Conservation (phyloP, 1,140 invertebrate species). For the Drosophila ohnishii region DNA sequence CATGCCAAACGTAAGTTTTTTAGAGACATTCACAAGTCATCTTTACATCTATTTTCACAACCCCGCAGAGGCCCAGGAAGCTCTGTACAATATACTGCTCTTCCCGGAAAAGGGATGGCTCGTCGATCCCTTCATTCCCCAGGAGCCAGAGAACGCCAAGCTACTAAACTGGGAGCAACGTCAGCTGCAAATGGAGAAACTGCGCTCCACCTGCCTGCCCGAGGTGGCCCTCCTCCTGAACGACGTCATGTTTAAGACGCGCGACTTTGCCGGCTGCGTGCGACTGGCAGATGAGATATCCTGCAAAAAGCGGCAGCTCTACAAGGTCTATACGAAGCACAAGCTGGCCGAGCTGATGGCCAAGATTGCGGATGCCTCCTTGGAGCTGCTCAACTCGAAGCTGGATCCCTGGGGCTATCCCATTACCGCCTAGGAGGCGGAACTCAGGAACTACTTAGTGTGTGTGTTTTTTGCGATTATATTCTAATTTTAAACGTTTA, state of each 20-base stretch:
- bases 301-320: conserved; percentile 90
- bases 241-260: conserved; percentile 90
- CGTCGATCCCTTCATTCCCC: conserved; percentile 86
- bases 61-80: conserved; percentile 87
- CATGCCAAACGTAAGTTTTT: conserved; percentile 85
- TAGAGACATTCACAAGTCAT: no score
- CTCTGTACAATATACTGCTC: conserved; percentile 93
- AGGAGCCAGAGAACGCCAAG: conserved; percentile 58
- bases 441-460: conserved; percentile 14
- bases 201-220: conserved; percentile 92
- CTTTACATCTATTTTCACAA: not conserved
- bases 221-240: conserved; percentile 91
- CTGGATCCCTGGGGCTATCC: conserved; percentile 88
- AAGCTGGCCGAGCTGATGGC: conserved; percentile 89
- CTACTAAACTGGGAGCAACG: conserved; percentile 78
- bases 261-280: conserved; percentile 90
- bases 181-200: conserved; percentile 87
- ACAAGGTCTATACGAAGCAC: conserved; percentile 91
- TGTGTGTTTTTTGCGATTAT: conserved; percentile 37
- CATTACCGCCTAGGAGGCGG: conserved; percentile 53
- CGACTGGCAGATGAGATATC: conserved; percentile 91
- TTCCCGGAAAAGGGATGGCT: conserved; percentile 96
- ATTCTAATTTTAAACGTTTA: conserved; percentile 64
- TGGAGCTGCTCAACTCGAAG: conserved; percentile 89
- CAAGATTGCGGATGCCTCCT: conserved; percentile 91